Base-by-base conservation (phyloP, 2,797 vertebrate species). In the Gallinago solitaria region DNA sequence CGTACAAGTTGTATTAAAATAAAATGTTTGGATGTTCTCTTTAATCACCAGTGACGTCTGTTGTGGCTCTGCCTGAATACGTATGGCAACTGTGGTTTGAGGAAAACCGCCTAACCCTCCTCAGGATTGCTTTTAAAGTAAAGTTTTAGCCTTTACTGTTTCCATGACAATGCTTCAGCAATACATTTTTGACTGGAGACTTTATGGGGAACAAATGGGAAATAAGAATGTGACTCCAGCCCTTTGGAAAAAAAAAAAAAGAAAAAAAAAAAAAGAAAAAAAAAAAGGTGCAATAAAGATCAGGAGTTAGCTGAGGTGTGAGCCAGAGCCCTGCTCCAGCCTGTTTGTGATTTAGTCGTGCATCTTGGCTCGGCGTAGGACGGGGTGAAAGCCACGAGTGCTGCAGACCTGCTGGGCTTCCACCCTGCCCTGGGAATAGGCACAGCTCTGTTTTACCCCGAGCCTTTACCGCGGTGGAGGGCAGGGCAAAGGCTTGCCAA, bases 191-290 rank as follows among this genome's bases (percentile, higher is more conserved):
- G 63, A 86, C 90, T 48, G 17, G 73, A 83, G 59, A 81, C 76
- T 95, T 96, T 95, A 91, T 91, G 85, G 76, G 92, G 91, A 94
- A 82, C 89, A 95, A 96, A 95, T 93, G 91, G 85, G 85, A 95
- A 94, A 94, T 94, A 93, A 95, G 93, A 95, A 87, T 91, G 77
- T 93, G 71, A 89, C 32, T 95, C 59, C 54, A 88, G 50, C 47
- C 69, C 61, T 90, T 88, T 76, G 76, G 53, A 89, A 93, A 75
- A 70, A 74, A 76, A 41, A 63, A 73, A 73, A 35, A 41, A 70
- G 70, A 76, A 39, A 87, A 92, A 75, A 73, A 41, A 70, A 74
- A 76, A 39, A 87, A 92, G 71, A 73, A 41, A 70, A 74, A 76
- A 37, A 17, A 56, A 74, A 76, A 41, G 45, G 51, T 59, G 65